Evolutionary conservation across 2,888 invertebrate species (phyloP), one percentile per base, ranked within the genome.

Genomic region (Drosophila niveifrons): DNA sequence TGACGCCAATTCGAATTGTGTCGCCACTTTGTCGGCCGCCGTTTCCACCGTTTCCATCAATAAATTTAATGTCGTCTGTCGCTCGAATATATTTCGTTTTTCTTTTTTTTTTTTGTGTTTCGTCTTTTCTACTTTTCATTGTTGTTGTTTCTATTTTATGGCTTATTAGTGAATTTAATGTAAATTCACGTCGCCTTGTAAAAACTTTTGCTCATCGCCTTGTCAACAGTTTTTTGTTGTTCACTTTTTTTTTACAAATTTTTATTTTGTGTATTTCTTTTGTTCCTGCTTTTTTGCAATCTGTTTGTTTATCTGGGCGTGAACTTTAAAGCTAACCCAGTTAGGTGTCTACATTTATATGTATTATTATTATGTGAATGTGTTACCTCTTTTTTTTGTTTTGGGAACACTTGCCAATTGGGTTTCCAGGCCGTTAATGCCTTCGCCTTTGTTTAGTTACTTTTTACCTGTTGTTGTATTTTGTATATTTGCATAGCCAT

Each of bases 161-260:
- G 82, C 79, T 81, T 84, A 84, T 82, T 83, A 84, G 88, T 73
- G 63, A 83, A 75, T 81, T 81, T 67, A 72, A 72, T 87, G 82
- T 73, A 78, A 67, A 83, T 71, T 86, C 53, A 62, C 66, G 23
- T 66, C 67, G 70, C 72, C 82, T 77, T 68, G 77, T 68, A 67
- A 70, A 75, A 75, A 58, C 61, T 72, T 61, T 64, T 66, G 18
- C 23, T n/a, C 61, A 31, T 47, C 53, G 57, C 48, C 31, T 51
- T 31, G 62, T 58, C 39, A 55, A 50, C 69, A 36, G 23, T 10
- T 15, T 41, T 41, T 41, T 52, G 23, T 23, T 44, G n/a, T 36
- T 51, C 15, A 9, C 17, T 47, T 41, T 47, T 23, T 36, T 61
- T 47, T 18, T 56, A 41, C 39, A 41, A 41, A 41, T 57, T 52